Conservation (phyloP, 2,888 invertebrate genomes). For the Amphipoea lucens region DNA sequence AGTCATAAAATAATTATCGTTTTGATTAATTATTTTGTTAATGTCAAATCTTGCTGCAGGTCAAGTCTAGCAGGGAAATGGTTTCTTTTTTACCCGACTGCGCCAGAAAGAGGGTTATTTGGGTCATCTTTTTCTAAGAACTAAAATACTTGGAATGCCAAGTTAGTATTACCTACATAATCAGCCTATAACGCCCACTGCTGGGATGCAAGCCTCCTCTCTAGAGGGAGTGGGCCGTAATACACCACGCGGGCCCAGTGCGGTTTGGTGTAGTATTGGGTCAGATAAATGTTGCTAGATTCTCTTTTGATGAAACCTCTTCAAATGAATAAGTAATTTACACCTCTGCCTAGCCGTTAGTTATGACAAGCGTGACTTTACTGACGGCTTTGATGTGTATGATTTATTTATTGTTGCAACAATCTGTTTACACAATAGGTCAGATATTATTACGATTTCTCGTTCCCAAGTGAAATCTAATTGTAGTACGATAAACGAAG, state of each 20-base stretch:
- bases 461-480: conserved; percentile 60
- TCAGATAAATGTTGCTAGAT: background rate
- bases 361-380: conserved; percentile 9
- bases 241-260: background rate
- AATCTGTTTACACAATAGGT: conserved; percentile 63
- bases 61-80: background rate
- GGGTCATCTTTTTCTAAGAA: background rate
- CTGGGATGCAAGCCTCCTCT: background rate
- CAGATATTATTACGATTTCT: conserved; percentile 56
- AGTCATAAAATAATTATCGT: conserved; percentile 5
- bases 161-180: too few relatives aligned
- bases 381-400: conserved; percentile 9
- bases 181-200: too few relatives aligned
- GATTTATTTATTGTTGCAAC: conserved; percentile 37
- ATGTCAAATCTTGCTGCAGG: background rate
- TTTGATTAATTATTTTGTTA: conserved; percentile 19
- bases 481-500: conserved; percentile 55
- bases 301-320: conserved; percentile 1
- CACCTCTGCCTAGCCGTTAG: background rate
- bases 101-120: too few relatives aligned
- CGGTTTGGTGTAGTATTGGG: background rate
- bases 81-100: too few relatives aligned
- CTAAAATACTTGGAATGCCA: background rate
- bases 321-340: background rate
- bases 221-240: background rate